These are phyloP conservation scores for Stenodera caucasica DNA, from an alignment of 2,888 invertebrate genomes.

Conservation along the genomic window DNA sequence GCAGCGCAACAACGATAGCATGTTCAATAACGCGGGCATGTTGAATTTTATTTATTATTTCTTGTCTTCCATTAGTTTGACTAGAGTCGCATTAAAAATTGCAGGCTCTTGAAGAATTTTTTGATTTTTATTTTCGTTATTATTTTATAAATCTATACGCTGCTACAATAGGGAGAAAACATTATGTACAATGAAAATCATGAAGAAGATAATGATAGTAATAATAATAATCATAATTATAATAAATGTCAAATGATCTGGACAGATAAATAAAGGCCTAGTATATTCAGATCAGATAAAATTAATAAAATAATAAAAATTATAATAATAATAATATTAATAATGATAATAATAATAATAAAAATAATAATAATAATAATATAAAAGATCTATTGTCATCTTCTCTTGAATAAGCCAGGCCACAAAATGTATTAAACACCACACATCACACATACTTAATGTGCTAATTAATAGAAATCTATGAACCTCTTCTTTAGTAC, in stretches of 20 bases:
- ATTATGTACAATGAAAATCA: constrained; percentile 19
- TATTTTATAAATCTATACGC: constrained; percentile 8
- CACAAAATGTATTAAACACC: constrained; percentile 22
- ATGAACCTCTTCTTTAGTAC: constrained; percentile 52
- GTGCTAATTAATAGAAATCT: constrained; percentile 26
- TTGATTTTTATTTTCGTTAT: background rate
- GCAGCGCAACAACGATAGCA: background rate
- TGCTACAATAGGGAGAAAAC: constrained; percentile 20
- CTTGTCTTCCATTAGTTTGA: constrained; percentile 13
- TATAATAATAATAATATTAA: background rate
- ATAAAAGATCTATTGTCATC: constrained; percentile 9
- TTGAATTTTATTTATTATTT: background rate
- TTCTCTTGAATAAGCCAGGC: constrained; percentile 24
- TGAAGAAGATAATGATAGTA: background rate
- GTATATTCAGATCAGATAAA: constrained; percentile 13
- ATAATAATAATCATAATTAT: too few relatives aligned
- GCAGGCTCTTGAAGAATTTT: constrained; percentile 23
- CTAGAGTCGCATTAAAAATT: constrained; percentile 24
- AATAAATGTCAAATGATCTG: constrained; percentile 17
- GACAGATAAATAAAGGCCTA: constrained; percentile 22
- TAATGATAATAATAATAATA: background rate
- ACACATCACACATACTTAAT: constrained; percentile 28
- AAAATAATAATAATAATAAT: background rate
- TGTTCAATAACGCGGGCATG: background rate
- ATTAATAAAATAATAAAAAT: background rate